A percentile compares a stretch with the other conserved stretches of the same genome.
phyloP scores from a whole-genome alignment of 30 jellyfish, hydroid and myxozoan species.

The Aurelia aurita complex sp. Pacific region DNA sequence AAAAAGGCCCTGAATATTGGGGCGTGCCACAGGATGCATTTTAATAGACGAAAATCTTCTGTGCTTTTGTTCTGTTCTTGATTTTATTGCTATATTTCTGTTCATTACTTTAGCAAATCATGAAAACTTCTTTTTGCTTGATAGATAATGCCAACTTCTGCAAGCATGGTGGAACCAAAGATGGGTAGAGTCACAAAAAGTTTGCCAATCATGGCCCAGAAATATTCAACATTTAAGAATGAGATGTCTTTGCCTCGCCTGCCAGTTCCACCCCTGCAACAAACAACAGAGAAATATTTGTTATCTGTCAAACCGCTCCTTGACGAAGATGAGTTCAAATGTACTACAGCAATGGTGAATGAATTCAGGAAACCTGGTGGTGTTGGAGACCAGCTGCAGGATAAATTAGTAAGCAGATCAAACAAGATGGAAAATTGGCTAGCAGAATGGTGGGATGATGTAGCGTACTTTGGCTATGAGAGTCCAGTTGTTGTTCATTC shows the following conservation, averaged over 20 bases:
- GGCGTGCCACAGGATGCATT: too few species aligned
- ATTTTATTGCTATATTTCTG: too few species aligned
- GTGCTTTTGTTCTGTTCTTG: too few species aligned
- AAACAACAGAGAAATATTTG: slow-evolving; percentile 74
- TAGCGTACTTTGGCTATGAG: slow-evolving; percentile 78
- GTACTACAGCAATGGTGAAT: slow-evolving; percentile 66
- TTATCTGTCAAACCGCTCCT: slow-evolving; percentile 68
- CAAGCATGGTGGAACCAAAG: background rate
- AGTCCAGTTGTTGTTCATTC: slow-evolving; percentile 90
- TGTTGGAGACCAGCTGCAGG: slow-evolving; percentile 76
- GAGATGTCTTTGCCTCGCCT: slow-evolving; percentile 77
- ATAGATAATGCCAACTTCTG: slow-evolving; percentile 27
- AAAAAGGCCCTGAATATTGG: too few species aligned
- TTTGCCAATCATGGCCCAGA: slow-evolving; percentile 28
- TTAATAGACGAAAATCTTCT: too few species aligned
- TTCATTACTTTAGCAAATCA: too few species aligned
- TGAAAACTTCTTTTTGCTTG: too few species aligned
- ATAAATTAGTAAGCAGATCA: slow-evolving; percentile 62
- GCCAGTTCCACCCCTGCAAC: slow-evolving; percentile 92
- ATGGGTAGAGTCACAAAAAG: slow-evolving; percentile 25
- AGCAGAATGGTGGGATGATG: slow-evolving; percentile 95
- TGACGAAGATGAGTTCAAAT: slow-evolving; percentile 44
- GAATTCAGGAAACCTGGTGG: slow-evolving; percentile 83
- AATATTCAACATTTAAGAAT: slow-evolving; percentile 48
- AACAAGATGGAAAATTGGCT: slow-evolving; percentile 79